Evolutionary conservation across 2,888 invertebrate species (phyloP), one percentile per base, ranked within the genome.

Genomic region (Rhingia campestris): DNA sequence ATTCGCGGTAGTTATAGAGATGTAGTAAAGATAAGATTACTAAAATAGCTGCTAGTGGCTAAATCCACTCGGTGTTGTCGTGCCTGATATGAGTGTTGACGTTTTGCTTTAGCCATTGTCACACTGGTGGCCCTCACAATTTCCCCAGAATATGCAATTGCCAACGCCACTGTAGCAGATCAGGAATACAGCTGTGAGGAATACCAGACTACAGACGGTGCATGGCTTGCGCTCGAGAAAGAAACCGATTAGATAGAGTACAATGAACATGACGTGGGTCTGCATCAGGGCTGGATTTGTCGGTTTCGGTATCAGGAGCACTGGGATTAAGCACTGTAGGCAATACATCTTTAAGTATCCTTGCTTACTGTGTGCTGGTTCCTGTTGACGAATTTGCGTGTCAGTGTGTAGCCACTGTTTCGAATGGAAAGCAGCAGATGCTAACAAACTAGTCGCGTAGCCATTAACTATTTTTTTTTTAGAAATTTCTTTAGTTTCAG

Each of bases 261-360:
- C 96, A 94, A 99, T 97, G 91, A 99, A 99, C 96, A 99, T 97
- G 81, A 98, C 97, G 92, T 98, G 98, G 70, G 98, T 98, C 91
- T 98, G 97, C 88, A 99, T 94, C 80, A 99, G 93, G 43, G 98
- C 97, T 88, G 99, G 98, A 92, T 99, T 99, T 86, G 98, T 95
- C 73, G 99, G 99, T 92, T 99, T 99, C 87, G 99, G 99, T 91
- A 99, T 98, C 87, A 99, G 93, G 86, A 99, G 93, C 88, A 99
- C 98, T 76, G 99, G 99, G 89, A 99, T 96, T 89, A 99, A 93
- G 96, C 98, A 98, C 94, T 98, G 98, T 89, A 98, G 94, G 93
- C 98, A 98, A 93, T 98, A 98, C 98, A 98, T 98, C 86, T 75
- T 85, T 30, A 37, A 12, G 12, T 6, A 7, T 45, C 22, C 9